A percentile compares a stretch with the other conserved stretches of the same genome.
These are phyloP conservation scores for Erannis defoliaria DNA, from an alignment of 2,888 invertebrate genomes.

Conservation along the genomic window DNA sequence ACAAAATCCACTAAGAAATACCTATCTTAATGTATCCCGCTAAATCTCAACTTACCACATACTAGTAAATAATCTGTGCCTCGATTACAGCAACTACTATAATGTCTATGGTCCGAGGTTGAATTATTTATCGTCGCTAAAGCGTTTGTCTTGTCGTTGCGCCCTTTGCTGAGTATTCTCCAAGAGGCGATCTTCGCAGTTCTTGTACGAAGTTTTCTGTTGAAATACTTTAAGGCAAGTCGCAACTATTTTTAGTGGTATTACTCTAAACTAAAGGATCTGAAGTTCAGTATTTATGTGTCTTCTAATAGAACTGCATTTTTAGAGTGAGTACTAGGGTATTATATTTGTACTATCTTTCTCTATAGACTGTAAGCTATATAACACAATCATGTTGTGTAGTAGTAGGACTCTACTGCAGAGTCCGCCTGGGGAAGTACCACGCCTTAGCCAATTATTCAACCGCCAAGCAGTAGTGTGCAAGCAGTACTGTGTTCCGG, in stretches of 20 bases:
- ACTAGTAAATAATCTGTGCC: neutral
- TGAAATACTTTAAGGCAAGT: neutral
- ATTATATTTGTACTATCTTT: no score
- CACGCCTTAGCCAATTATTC: no score
- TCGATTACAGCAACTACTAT: neutral
- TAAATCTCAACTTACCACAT: neutral
- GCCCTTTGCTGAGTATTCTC: constrained; percentile 10
- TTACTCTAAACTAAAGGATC: neutral
- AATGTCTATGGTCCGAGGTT: constrained; percentile 8
- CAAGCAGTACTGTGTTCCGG: no score
- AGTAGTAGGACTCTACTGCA: no score
- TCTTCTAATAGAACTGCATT: no score
- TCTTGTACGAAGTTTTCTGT: constrained; percentile 6
- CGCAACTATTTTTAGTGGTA: neutral
- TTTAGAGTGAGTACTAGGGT: no score
- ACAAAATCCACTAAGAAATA: neutral
- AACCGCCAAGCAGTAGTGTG: no score
- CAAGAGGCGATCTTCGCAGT: neutral
- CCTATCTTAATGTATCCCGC: neutral
- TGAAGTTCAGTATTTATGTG: no score
- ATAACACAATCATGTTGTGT: no score
- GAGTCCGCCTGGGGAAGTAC: no score
- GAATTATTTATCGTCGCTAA: constrained; percentile 48
- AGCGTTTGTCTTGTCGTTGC: constrained; percentile 43
- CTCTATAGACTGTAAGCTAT: no score